Evolutionary conservation across 1,140 invertebrate species (phyloP).

Genomic region (Zaprionus africanus): DNA sequence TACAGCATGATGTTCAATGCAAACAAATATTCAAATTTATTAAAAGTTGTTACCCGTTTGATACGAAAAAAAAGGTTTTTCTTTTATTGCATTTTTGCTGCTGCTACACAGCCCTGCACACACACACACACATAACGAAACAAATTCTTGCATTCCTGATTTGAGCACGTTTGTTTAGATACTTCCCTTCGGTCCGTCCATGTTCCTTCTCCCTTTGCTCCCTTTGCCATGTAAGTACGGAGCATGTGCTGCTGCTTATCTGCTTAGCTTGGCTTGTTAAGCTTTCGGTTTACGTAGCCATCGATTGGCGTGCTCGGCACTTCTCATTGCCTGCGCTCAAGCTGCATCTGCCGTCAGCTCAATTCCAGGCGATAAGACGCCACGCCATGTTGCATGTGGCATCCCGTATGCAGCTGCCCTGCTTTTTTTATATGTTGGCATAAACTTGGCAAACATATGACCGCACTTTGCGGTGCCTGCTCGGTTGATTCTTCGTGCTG

Average conservation of each 20-base stretch:
- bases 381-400: conserved; percentile 18
- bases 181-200: not conserved
- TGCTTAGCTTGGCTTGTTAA: conserved; percentile 25
- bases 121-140: not conserved
- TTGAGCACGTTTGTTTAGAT: conserved; percentile 28
- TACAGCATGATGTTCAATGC: not conserved
- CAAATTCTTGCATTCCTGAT: conserved; percentile 19
- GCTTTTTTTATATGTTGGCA: conserved; percentile 43
- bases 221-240: not conserved
- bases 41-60: not conserved
- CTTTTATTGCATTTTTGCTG: not conserved
- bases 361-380: conserved; percentile 30
- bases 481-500: conserved; percentile 27
- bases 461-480: conserved; percentile 48
- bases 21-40: not conserved
- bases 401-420: conserved; percentile 33
- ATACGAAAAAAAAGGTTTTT: not conserved
- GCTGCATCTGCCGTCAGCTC: conserved; percentile 18
- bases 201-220: not conserved
- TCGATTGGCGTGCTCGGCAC: conserved; percentile 22
- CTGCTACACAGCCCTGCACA: not conserved
- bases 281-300: conserved; percentile 32
- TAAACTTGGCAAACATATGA: conserved; percentile 77
- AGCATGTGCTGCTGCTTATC: conserved; percentile 17
- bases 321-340: not conserved